phyloP scores from a whole-genome alignment of 2,888 invertebrate species.

The Phlogophora meticulosa region DNA sequence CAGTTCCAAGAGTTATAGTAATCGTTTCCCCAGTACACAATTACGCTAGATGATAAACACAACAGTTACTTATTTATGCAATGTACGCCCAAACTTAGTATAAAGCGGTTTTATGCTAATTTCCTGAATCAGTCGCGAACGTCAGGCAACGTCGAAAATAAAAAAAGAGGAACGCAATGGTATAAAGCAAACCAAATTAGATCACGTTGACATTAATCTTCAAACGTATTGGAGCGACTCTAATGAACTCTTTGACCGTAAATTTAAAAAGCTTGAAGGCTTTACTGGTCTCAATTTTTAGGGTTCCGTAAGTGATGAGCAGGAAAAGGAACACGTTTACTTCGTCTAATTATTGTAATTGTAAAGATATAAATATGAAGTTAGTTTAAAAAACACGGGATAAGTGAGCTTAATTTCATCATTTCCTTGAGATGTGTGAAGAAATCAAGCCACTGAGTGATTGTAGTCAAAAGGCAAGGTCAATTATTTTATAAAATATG shows the following conservation, averaged over 20 bases:
- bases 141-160: conserved; percentile 24
- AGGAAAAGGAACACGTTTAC: no score
- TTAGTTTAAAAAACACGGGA: no score
- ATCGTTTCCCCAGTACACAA: conserved; percentile 46
- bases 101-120: conserved; percentile 29
- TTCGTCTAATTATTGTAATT: no score
- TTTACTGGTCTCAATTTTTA: conserved; percentile 15
- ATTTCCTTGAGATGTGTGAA: no score
- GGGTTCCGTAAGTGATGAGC: no score
- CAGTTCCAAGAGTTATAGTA: conserved; percentile 46
- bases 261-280: conserved; percentile 41
- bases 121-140: conserved; percentile 25
- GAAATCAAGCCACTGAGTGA: no score
- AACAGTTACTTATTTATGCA: conserved; percentile 29
- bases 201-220: conserved; percentile 59
- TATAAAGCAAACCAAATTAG: conserved; percentile 46
- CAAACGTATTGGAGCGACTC: conserved; percentile 40
- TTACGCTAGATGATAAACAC: conserved; percentile 46
- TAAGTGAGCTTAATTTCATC: no score
- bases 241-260: conserved; percentile 57
- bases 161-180: conserved; percentile 32
- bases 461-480: no score
- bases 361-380: no score
- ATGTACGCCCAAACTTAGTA: conserved; percentile 19
- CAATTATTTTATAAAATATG: no score